These are phyloP conservation scores for Campylorhamphus procurvoides DNA, from an alignment of 2,113 vertebrate genomes.

Conservation along the genomic window DNA sequence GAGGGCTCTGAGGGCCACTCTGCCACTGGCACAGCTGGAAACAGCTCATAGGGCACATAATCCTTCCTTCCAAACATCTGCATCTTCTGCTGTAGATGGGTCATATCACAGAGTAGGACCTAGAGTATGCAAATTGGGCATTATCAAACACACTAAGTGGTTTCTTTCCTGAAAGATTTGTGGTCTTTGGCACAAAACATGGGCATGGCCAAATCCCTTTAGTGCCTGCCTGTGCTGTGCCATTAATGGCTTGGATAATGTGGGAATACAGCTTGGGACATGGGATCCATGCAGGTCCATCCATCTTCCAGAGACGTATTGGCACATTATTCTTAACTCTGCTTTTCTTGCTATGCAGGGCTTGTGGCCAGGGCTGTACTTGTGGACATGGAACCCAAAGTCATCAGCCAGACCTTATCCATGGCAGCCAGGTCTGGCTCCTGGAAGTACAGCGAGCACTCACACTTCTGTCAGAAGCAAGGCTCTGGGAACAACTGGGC, in stretches of 20 bases:
- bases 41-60: background rate
- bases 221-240: background rate
- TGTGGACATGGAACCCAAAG: conserved; percentile 97
- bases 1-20: background rate
- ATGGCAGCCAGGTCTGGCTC: conserved; percentile 78
- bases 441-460: conserved; percentile 84
- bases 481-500: conserved; percentile 99
- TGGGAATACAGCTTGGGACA: accelerated
- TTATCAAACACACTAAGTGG: background rate
- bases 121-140: background rate
- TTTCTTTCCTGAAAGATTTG: background rate
- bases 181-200: background rate
- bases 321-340: background rate
- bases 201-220: background rate
- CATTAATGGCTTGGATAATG: background rate
- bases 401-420: conserved; percentile 84
- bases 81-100: background rate
- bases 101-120: background rate
- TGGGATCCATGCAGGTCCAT: background rate
- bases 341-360: conserved; percentile 55
- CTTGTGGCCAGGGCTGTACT: conserved; percentile 86
- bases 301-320: background rate
- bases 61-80: background rate
- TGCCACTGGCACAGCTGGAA: background rate
- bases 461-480: conserved; percentile 91